Percentiles rank a stretch among this genome's conserved stretches.
phyloP scores from a whole-genome alignment of 2,797 vertebrate genomes.

The Natrix natrix region DNA sequence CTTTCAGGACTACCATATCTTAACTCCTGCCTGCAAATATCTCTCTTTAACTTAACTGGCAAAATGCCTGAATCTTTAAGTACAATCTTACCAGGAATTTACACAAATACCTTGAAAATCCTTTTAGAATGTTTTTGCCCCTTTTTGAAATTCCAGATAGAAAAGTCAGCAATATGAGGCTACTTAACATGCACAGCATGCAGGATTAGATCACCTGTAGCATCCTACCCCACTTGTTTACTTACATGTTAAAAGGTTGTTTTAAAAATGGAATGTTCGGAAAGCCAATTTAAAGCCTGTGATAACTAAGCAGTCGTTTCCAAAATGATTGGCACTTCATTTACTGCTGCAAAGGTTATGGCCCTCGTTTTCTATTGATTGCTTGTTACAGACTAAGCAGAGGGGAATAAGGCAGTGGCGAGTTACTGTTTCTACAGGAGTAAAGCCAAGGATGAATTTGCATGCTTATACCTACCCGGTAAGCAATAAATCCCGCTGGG shows the following conservation, averaged over 20 bases:
- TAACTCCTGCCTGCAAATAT: not conserved
- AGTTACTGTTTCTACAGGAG: not conserved
- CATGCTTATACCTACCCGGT: conserved; percentile 81
- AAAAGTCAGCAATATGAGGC: not conserved
- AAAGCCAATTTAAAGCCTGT: not conserved
- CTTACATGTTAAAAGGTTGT: not conserved
- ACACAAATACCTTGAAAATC: not conserved
- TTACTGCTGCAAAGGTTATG: not conserved
- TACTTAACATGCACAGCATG: not conserved
- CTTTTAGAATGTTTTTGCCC: not conserved
- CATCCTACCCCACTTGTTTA: not conserved
- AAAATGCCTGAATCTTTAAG: not conserved
- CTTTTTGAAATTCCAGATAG: not conserved
- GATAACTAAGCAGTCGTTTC: not conserved
- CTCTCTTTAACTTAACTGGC: not conserved
- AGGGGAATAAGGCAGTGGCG: not conserved
- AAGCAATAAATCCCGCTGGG: conserved; percentile 93
- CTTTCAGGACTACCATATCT: not conserved
- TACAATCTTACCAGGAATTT: not conserved
- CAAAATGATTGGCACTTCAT: not conserved
- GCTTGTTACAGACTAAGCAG: not conserved
- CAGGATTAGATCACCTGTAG: not conserved
- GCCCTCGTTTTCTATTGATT: not conserved
- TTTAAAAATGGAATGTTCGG: not conserved
- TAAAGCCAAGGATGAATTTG: not conserved